Evolutionary conservation across 1,140 invertebrate species (phyloP), one percentile per base, ranked within the genome.

Genomic region (Drosophila pandora): DNA sequence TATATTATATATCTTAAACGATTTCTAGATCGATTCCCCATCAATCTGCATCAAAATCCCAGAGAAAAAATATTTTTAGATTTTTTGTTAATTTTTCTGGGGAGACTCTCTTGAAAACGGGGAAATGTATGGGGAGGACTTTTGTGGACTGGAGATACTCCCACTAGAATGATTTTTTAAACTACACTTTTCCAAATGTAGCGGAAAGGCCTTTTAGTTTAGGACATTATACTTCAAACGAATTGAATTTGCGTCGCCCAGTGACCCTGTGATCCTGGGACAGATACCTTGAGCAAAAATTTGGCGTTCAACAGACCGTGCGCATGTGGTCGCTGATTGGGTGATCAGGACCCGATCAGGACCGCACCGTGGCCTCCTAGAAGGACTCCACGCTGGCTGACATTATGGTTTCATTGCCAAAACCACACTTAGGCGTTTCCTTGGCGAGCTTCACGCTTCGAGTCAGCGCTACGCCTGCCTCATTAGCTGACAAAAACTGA

Each of bases 401-500:
- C 83, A 88, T 88, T 89, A 88, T 88, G 84, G 76, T 74, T 88
- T 88, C 83, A 89, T 79, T 88, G 83, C 79, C 84, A 83, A 75
- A 80, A 88, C 83, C 84, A 79, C 79, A 89, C 84, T 79, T 79
- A 70, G 79, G 54, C 48, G 56, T 59, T 56, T 22, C 52, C 67
- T 54, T 54, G 32, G 39, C 22, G 52, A 88, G 83, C 79, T 88
- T 82, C 82, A 84, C 81, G 82, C 73, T 75, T 74, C 45, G 34
- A 47, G 37, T 4, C 21, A 47, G 22, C 37, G 53, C 63, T 59
- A 83, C 58, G 76, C 72, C 67, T 53, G 81, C 32, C 39, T 67
- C 52, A 76, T 76, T 77, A 70, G 30, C 59, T 17, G 5, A 53
- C 53, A 62, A 49, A 71, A 41, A 25, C 58, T 13, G 37, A 10